Evolutionary conservation across 2,888 invertebrate genomes (phyloP).

Genomic region (Andrena bicolor): DNA sequence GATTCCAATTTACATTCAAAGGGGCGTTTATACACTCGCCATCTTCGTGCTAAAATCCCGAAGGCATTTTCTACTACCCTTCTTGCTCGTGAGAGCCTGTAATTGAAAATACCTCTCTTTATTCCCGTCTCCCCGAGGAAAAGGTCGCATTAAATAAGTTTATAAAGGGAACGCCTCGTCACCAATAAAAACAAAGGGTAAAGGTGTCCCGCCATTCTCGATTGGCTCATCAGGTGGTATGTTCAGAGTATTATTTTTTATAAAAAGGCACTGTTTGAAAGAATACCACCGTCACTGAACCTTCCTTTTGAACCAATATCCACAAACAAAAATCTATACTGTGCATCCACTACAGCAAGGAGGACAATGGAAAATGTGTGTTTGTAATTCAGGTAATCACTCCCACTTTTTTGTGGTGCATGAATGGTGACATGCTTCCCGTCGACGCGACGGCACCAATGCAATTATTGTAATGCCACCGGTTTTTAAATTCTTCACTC

Average conservation of each 20-base stretch:
- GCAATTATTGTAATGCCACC: too few relatives aligned
- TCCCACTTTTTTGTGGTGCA: too few relatives aligned
- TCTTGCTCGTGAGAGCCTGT: neutral
- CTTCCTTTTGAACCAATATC: too few relatives aligned
- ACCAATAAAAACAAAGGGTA: neutral
- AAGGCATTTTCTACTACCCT: neutral
- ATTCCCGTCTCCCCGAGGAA: neutral
- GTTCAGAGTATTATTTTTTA: neutral
- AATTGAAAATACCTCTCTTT: neutral
- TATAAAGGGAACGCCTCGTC: neutral
- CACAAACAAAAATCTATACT: too few relatives aligned
- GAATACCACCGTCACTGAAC: too few relatives aligned
- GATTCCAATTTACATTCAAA: neutral
- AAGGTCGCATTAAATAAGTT: neutral
- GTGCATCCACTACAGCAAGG: too few relatives aligned
- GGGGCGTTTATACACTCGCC: neutral
- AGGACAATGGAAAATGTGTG: too few relatives aligned
- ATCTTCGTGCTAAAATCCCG: neutral
- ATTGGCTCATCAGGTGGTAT: neutral
- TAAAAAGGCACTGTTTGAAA: too few relatives aligned
- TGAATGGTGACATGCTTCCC: too few relatives aligned
- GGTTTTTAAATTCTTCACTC: too few relatives aligned
- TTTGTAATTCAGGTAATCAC: too few relatives aligned
- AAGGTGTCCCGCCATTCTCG: neutral
- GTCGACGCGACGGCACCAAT: too few relatives aligned